Evolutionary conservation across 2,113 vertebrate species (phyloP).

Genomic region (Aegotheles bennettii): DNA sequence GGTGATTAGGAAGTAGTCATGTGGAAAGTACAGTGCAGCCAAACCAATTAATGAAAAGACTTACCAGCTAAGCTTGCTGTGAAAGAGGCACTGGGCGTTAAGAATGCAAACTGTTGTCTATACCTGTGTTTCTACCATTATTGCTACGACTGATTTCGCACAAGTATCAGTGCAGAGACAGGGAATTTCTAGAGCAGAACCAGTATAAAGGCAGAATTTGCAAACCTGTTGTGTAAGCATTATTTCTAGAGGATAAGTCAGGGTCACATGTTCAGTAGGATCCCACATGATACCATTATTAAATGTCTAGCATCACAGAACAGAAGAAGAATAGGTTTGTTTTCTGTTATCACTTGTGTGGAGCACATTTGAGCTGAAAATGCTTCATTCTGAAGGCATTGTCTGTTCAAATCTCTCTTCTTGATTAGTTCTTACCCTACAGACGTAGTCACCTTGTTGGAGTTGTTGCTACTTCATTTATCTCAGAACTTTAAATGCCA

Average conservation of each 20-base stretch:
- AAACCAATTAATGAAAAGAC: not conserved
- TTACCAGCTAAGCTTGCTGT: not conserved
- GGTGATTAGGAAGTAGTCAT: not conserved
- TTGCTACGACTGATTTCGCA: not conserved
- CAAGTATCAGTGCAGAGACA: not conserved
- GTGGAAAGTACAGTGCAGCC: not conserved
- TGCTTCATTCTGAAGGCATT: not conserved
- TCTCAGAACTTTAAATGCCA: not conserved
- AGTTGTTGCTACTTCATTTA: not conserved
- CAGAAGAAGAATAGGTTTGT: not conserved
- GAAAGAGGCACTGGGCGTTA: not conserved
- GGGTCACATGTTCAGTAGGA: not conserved
- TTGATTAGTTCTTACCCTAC: not conserved
- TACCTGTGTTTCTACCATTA: not conserved
- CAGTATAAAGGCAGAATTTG: not conserved
- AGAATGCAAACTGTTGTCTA: not conserved
- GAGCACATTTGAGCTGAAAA: not conserved
- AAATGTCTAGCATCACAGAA: not conserved
- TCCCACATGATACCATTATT: not conserved
- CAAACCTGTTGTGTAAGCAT: not conserved
- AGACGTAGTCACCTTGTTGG: not conserved
- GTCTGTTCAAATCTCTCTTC: not conserved
- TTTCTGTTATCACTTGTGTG: not conserved
- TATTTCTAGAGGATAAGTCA: not conserved
- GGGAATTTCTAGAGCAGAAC: not conserved